Evolutionary conservation across 2,888 invertebrate species (phyloP).

Genomic region (Branchellion lobata): DNA sequence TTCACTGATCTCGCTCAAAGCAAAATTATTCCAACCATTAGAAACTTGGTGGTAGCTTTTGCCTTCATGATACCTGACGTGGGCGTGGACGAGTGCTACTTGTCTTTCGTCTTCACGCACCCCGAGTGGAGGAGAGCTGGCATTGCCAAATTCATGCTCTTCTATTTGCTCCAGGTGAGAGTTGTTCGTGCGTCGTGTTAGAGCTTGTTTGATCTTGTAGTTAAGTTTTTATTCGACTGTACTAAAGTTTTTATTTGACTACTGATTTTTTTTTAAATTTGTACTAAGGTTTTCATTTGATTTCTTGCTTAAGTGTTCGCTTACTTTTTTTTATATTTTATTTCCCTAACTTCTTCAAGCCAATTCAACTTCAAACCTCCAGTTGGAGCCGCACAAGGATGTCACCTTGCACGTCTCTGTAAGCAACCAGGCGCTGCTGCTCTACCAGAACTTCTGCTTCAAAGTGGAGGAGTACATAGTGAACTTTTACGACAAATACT

Average conservation of each 20-base stretch:
- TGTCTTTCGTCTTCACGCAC: conserved; percentile 83
- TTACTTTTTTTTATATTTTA: too few species aligned
- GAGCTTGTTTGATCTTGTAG: too few species aligned
- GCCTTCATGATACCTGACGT: conserved; percentile 85
- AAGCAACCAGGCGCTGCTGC: conserved; percentile 80
- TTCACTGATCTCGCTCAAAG: neutral
- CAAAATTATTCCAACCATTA: too few species aligned
- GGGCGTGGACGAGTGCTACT: conserved; percentile 79
- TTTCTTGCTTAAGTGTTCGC: too few species aligned
- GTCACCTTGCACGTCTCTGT: conserved; percentile 87
- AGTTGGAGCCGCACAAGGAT: conserved; percentile 85
- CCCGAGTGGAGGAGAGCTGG: conserved; percentile 82
- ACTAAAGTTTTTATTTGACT: too few species aligned
- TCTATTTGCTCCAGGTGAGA: conserved; percentile 79
- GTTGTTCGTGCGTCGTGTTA: too few species aligned
- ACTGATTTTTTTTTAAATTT: too few species aligned
- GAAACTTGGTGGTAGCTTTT: conserved; percentile 81
- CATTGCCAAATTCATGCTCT: conserved; percentile 85
- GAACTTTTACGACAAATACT: conserved; percentile 91
- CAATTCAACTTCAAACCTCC: too few species aligned
- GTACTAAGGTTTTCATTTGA: too few species aligned
- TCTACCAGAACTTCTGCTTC: conserved; percentile 93
- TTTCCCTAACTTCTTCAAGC: too few species aligned
- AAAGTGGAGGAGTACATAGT: conserved; percentile 88
- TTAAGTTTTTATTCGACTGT: too few species aligned